Evolutionary conservation across 2,113 vertebrate genomes (phyloP).

Genomic region (Delphinus delphis): DNA sequence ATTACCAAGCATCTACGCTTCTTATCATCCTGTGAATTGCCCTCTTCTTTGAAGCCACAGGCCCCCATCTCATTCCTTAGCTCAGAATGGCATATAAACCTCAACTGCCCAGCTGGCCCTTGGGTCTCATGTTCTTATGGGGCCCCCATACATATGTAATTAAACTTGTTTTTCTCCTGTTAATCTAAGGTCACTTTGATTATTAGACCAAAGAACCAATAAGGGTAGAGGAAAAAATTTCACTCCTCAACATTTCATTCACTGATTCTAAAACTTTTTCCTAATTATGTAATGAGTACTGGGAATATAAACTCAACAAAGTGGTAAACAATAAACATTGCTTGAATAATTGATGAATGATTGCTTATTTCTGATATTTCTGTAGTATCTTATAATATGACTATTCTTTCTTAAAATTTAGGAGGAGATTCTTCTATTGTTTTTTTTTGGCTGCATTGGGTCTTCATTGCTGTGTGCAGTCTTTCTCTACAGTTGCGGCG

Average conservation of each 20-base stretch:
- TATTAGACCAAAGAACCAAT: not conserved
- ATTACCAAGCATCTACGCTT: too few relatives aligned
- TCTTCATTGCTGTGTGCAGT: too few relatives aligned
- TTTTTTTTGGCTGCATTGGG: not conserved
- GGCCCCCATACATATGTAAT: not conserved
- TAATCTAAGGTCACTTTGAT: not conserved
- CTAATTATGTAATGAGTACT: not conserved
- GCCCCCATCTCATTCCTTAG: not conserved
- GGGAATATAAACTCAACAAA: not conserved
- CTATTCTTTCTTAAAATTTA: not conserved
- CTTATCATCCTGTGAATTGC: too few relatives aligned
- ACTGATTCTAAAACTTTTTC: not conserved
- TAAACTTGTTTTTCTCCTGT: not conserved
- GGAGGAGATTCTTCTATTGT: not conserved
- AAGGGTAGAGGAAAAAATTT: not conserved
- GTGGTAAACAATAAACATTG: not conserved
- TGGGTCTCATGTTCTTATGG: not conserved
- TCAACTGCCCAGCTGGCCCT: not conserved
- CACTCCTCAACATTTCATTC: not conserved
- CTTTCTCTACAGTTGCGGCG: too few relatives aligned
- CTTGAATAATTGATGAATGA: not conserved
- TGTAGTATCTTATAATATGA: not conserved
- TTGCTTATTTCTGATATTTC: not conserved
- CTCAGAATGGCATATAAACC: not conserved
- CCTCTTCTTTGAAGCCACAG: too few relatives aligned